Evolutionary conservation across 2,888 invertebrate genomes (phyloP).

Genomic region (Diarsia rubi): DNA sequence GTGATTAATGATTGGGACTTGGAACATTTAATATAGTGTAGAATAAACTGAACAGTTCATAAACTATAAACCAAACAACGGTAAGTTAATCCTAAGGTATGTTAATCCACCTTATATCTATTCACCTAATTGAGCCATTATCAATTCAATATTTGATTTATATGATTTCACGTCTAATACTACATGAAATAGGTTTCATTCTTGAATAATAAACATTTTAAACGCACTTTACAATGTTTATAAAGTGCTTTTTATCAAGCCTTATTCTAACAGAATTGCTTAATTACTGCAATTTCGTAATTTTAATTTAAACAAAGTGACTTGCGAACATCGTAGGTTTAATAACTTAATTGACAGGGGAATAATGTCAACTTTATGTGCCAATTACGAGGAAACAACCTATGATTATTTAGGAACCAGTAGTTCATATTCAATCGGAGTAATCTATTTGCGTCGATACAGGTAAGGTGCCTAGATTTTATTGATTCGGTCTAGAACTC

Average conservation of each 20-base stretch:
- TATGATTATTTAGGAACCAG: slow-evolving; percentile 30
- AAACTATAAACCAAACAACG: slow-evolving; percentile 12
- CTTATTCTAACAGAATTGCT: slow-evolving; percentile 48
- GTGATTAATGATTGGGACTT: slow-evolving; percentile 14
- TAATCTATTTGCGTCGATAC: slow-evolving; percentile 13
- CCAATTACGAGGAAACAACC: slow-evolving; percentile 38
- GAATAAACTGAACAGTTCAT: slow-evolving; percentile 1
- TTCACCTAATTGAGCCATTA: slow-evolving; percentile 53
- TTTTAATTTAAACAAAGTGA: slow-evolving; percentile 53
- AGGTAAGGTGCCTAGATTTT: slow-evolving; percentile 54
- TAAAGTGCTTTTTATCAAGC: slow-evolving; percentile 50
- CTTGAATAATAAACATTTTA: slow-evolving; percentile 55
- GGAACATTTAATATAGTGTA: slow-evolving; percentile 12
- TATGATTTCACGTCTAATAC: slow-evolving; percentile 47
- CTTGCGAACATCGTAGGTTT: slow-evolving; percentile 25
- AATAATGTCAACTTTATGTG: slow-evolving; percentile 53
- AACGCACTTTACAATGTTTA: slow-evolving; percentile 44
- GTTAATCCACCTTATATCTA: slow-evolving; percentile 51
- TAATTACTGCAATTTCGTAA: slow-evolving; percentile 57
- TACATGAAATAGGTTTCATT: slow-evolving; percentile 42
- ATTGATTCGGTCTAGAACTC: slow-evolving; percentile 45
- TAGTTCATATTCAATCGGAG: not conserved
- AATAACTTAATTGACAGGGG: slow-evolving; percentile 55
- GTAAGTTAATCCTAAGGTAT: slow-evolving; percentile 40
- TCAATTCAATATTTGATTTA: slow-evolving; percentile 61